Evolutionary conservation across 23 tunicate genomes (phyloP), one percentile per base, ranked within the genome.

Genomic region (Styela plicata): DNA sequence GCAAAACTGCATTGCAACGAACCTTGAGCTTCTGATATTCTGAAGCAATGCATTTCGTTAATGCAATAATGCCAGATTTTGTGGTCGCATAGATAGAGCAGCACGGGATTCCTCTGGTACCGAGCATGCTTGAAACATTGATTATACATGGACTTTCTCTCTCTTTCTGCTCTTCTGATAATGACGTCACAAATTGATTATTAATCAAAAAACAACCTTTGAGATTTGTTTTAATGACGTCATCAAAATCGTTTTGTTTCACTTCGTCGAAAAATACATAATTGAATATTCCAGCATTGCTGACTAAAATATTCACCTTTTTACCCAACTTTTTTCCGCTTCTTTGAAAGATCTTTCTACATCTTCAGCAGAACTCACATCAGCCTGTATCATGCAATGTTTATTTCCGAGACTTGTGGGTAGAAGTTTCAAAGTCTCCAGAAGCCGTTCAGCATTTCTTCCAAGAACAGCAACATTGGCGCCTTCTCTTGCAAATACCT

Each of bases 1-100:
- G 77, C 34, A 28, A 18, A 29, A 71, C 77, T 3, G 34, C 77
- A 33, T 71, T 71, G 17, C 77, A 71, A 34, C 77, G 77, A 7
- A 71, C 34, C 26, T 31, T 71, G 36, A 18, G 77, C 3, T 28
- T 71, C 53, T 83, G 85, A 77, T 83, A 34, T 76, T 91, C 97
- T 1, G 53, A 34, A 32, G 91, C 97, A 62, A 84, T 74, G 17
- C 85, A 33, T 83, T 86, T 86, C 24, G 97, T 86, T 69, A 91
- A 87, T 1, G 83, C 88, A 29, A 87, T 83, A 24, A 91, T 91
- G 27, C 91, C 91, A 2, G 91, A 88, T 84, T 91, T 91, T 10
- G 97, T 83, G 29, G 97, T 91, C n/a, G 91, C 88, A 79, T 91
- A 91, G 57, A 83, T 83, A 17, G 36, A 3, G 17, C 29, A 28